Conservation (phyloP, 2,888 invertebrate species). For the Habrosyne pyritoides region DNA sequence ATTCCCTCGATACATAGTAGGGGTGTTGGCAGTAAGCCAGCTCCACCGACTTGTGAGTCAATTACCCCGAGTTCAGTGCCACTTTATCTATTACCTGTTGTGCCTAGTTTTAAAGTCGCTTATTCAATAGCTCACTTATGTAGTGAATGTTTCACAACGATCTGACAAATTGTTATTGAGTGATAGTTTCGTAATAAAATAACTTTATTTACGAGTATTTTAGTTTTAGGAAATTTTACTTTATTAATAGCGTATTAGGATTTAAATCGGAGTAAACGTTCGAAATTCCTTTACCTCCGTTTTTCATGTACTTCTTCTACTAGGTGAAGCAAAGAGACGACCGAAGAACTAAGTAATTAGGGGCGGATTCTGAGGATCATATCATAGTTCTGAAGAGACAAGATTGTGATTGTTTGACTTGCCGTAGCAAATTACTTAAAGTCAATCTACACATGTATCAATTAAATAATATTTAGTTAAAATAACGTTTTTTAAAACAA, state of each 20-base stretch:
- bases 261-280: not conserved
- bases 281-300: no score
- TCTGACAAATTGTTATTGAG: not conserved
- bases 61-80: constrained; percentile 10
- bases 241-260: not conserved
- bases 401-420: no score
- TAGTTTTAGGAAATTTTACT: not conserved
- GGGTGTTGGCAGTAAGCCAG: constrained; percentile 7
- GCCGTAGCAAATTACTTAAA: no score
- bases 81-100: constrained; percentile 40
- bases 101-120: constrained; percentile 16
- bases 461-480: no score
- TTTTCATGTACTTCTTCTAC: no score
- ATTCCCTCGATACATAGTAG: constrained; percentile 2
- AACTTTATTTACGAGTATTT: not conserved
- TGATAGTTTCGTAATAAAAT: not conserved
- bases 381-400: no score
- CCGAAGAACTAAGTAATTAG: no score
- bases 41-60: constrained; percentile 7
- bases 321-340: no score
- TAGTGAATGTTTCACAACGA: not conserved
- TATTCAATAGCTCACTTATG: not conserved
- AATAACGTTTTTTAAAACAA: no score
- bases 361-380: no score
- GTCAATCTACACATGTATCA: no score